Percentiles rank a stretch among this genome's conserved stretches.
These are phyloP conservation scores for Xyrichtys novacula DNA, from an alignment of 2,797 vertebrate genomes.

Conservation along the genomic window DNA sequence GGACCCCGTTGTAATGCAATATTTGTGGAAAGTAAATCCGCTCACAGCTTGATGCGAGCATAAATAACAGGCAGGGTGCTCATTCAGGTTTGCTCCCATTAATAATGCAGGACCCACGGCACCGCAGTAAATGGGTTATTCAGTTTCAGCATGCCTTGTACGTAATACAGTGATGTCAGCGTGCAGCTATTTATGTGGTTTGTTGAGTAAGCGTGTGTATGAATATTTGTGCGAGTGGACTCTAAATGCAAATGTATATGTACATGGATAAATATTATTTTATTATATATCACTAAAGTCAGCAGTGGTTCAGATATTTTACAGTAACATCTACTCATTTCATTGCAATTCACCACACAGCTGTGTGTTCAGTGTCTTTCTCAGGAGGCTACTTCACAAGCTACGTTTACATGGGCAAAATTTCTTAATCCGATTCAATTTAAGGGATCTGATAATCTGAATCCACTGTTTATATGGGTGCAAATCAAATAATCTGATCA, in stretches of 20 bases:
- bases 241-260: background rate
- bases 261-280: background rate
- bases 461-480: too few species aligned
- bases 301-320: background rate
- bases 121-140: slow-evolving; percentile 69
- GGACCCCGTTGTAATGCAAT: slow-evolving; percentile 66
- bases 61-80: slow-evolving; percentile 76
- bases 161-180: slow-evolving; percentile 36
- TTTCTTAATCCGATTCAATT: too few species aligned
- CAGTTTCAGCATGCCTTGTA: slow-evolving; percentile 62
- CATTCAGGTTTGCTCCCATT: slow-evolving; percentile 76
- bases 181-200: slow-evolving; percentile 32
- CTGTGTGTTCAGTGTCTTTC: slow-evolving; percentile 20
- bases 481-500: too few species aligned
- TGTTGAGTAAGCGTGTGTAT: slow-evolving; percentile 10
- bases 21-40: slow-evolving; percentile 75
- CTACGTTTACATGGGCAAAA: too few species aligned
- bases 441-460: too few species aligned
- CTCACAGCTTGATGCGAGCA: slow-evolving; percentile 71
- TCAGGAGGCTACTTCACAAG: slow-evolving; percentile 17
- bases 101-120: slow-evolving; percentile 75
- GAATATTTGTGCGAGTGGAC: background rate
- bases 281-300: background rate
- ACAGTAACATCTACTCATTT: background rate
- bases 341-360: too few species aligned